Percentiles rank a stretch among this genome's conserved stretches.
These are phyloP conservation scores for Prionailurus bengalensis DNA, from an alignment of 2,113 vertebrate genomes.

Conservation along the genomic window DNA sequence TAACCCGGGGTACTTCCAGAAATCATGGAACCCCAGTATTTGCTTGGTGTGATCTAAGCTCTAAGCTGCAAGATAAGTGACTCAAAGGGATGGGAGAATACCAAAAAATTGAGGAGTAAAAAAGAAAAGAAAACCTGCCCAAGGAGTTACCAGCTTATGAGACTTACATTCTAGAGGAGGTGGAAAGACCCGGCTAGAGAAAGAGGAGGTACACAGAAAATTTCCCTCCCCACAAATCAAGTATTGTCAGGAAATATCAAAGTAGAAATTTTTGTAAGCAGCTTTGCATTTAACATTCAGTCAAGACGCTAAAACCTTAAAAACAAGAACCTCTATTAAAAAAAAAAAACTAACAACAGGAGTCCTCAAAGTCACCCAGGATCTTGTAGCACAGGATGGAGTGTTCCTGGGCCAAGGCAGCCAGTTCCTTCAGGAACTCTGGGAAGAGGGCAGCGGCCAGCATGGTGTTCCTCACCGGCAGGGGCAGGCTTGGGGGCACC, in stretches of 20 bases:
- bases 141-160: background rate
- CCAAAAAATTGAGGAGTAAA: background rate
- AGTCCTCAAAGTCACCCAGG: conserved; percentile 90
- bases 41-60: background rate
- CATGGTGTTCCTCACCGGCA: conserved; percentile 90
- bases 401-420: conserved; percentile 97
- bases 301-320: conserved; percentile 77
- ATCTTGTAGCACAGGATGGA: conserved; percentile 93
- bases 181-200: conserved; percentile 70
- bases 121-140: background rate
- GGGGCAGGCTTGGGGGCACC: conserved; percentile 89
- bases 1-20: rapidly evolving
- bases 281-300: conserved; percentile 83
- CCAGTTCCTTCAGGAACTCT: conserved; percentile 98
- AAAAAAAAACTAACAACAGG: conserved; percentile 79
- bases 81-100: background rate
- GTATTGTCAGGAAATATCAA: conserved; percentile 88
- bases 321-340: conserved; percentile 59
- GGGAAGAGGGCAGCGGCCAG: conserved; percentile 96
- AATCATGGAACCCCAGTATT: background rate
- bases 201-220: conserved; percentile 66
- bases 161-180: conserved; percentile 28
- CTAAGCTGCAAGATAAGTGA: background rate
- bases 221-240: conserved; percentile 85
- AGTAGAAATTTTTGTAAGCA: conserved; percentile 86